Conservation (phyloP, 1,140 invertebrate genomes). For the Drosophila hydei region DNA sequence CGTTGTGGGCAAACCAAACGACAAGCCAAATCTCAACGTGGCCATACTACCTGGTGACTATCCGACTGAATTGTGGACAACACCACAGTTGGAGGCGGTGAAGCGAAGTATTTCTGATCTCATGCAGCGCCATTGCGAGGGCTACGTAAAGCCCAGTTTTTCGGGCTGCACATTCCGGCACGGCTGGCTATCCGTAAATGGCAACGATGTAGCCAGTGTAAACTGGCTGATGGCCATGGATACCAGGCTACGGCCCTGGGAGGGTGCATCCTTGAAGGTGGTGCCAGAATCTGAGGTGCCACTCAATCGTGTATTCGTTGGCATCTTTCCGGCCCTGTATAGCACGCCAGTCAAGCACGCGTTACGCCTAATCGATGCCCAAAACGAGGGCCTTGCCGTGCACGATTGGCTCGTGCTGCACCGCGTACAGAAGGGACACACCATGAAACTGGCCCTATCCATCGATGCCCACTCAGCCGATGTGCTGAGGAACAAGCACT, state of each 20-base stretch:
- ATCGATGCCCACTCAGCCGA: constrained; percentile 29
- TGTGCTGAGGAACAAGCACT: constrained; percentile 2
- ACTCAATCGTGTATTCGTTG: constrained; percentile 2
- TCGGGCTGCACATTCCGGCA: constrained; percentile 9
- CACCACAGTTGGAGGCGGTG: constrained; percentile 21
- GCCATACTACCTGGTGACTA: constrained; percentile 25
- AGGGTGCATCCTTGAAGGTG: constrained; percentile 19
- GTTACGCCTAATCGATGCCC: constrained; percentile 13
- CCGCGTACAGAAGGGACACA: constrained; percentile 11
- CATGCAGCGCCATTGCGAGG: constrained; percentile 3
- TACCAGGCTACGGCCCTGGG: constrained; percentile 28
- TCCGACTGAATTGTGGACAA: constrained; percentile 29
- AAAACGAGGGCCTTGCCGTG: constrained; percentile 10
- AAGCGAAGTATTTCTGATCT: constrained; percentile 32
- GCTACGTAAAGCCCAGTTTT: constrained; percentile 2
- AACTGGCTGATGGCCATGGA: constrained; percentile 27
- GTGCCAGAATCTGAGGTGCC: constrained; percentile 13
- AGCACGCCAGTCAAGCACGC: constrained; percentile 12
- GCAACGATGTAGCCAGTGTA: constrained; percentile 6
- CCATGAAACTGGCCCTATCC: constrained; percentile 21
- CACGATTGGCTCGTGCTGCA: constrained; percentile 21
- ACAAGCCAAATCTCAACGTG: background rate
- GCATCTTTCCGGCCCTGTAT: constrained; percentile 17
- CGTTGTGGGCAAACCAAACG: background rate
- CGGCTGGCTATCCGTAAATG: constrained; percentile 25